Base-by-base conservation (phyloP, 2,113 vertebrate species). In the Scatophagus argus region DNA sequence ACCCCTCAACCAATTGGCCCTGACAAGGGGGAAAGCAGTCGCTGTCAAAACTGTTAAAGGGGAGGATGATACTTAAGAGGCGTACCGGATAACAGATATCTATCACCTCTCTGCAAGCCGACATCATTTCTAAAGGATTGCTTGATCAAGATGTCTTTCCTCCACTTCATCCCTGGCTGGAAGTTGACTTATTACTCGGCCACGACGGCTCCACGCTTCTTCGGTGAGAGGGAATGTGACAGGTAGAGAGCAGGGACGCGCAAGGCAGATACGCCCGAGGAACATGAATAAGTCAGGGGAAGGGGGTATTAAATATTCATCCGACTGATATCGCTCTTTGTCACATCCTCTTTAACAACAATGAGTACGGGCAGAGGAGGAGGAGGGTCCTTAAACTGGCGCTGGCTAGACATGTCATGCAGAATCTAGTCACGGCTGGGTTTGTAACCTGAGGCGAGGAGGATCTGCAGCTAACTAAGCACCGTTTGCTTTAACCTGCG, bases 1-100 rank as follows among this genome's bases (percentile, higher is more conserved):
- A 94, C 94, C 93, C 95, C 83, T 63, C 88, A 55, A 3, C 67
- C 90, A 94, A 96, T 95, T 96, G 96, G 95, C 94, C 92, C 87
- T 94, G 93, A 96, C 94, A 92, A 92, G 90, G 91, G 88, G 90
- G 93, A 92, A 93, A 94, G 92, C 92, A 94, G 90, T 77, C 79
- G 49, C 93, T 96, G 94, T 96, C 94, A 95, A 88, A 93, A 93
- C 90, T 47, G 55, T 92, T 93, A 87, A 71, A 71, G 84, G 88
- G 92, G 89, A 88, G 88, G 89, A 79, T 83, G 90, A 89, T 92
- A 90, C 94, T 95, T 81, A 82, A 52, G 84, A 84, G 89, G 85
- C 82, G 85, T 44, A 71, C 74, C 32, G 83, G 90, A 79, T 86
- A 88, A 87, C 80, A 78, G 88, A 88, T 88, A 90, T 91, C 91